Evolutionary conservation across 2,113 vertebrate genomes (phyloP).

Genomic region (Prunella himalayana): DNA sequence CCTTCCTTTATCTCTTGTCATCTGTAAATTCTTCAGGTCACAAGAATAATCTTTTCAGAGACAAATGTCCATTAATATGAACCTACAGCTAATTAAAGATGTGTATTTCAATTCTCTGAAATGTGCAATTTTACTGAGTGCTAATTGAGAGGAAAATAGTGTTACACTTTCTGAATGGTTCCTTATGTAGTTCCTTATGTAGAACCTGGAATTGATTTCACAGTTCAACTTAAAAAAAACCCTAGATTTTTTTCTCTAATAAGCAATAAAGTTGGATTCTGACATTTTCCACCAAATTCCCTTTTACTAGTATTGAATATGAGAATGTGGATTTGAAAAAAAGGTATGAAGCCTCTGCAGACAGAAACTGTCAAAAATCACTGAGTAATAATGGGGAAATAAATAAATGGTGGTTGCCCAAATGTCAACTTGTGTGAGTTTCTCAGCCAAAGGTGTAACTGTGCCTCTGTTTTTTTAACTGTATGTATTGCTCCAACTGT

Average conservation of each 20-base stretch:
- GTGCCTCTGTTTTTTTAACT: not conserved
- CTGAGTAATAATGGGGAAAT: not conserved
- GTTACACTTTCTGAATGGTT: not conserved
- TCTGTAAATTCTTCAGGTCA: not conserved
- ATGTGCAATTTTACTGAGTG: not conserved
- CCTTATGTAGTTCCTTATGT: not conserved
- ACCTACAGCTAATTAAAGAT: not conserved
- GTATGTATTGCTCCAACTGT: conserved; percentile 5
- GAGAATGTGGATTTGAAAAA: not conserved
- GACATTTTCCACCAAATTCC: not conserved
- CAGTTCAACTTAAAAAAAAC: not conserved
- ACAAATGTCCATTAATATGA: not conserved
- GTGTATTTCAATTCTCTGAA: not conserved
- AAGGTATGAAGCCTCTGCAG: not conserved
- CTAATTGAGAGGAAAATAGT: not conserved
- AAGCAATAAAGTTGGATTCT: not conserved
- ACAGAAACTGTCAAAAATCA: conserved; percentile 13
- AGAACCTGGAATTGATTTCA: not conserved
- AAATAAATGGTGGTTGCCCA: conserved; percentile 17
- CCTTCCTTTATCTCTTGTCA: not conserved
- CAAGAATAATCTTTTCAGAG: not conserved
- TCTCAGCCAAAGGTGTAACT: not conserved
- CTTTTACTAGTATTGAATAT: not conserved
- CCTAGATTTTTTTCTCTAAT: not conserved
- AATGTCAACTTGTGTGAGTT: conserved; percentile 13